Conservation (phyloP, 2,888 invertebrate species). For the Lapara coniferarum region DNA sequence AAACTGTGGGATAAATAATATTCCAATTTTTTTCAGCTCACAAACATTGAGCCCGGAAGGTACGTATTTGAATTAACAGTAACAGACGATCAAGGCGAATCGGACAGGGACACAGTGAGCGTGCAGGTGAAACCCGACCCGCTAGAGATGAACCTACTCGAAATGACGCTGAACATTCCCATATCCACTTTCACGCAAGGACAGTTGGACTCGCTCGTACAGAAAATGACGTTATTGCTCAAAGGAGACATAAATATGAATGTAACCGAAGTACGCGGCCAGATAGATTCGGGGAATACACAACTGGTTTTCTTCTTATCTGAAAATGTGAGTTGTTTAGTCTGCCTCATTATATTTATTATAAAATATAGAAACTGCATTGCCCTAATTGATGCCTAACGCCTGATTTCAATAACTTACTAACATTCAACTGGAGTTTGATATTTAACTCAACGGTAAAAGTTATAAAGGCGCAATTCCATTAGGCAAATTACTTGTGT, state of each 20-base stretch:
- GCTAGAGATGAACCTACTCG: constrained; percentile 89
- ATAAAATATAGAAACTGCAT: too few species aligned
- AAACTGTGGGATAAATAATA: neutral
- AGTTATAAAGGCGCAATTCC: too few species aligned
- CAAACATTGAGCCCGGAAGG: constrained; percentile 93
- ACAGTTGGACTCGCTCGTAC: constrained; percentile 89
- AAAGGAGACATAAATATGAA: constrained; percentile 88
- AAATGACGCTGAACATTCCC: constrained; percentile 91
- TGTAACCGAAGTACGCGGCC: constrained; percentile 82
- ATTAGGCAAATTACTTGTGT: too few species aligned
- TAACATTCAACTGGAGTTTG: too few species aligned
- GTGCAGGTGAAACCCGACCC: constrained; percentile 92
- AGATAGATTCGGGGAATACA: constrained; percentile 85
- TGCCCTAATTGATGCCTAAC: too few species aligned
- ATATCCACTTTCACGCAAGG: constrained; percentile 80
- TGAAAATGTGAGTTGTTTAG: constrained; percentile 70
- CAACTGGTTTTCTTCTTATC: constrained; percentile 88
- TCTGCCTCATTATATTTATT: too few species aligned
- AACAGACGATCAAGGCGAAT: constrained; percentile 94
- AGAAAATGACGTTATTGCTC: constrained; percentile 91
- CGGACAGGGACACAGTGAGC: constrained; percentile 91
- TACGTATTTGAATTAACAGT: constrained; percentile 96
- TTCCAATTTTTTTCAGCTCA: constrained; percentile 79
- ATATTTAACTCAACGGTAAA: too few species aligned
- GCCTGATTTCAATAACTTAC: too few species aligned